Evolutionary conservation across 2,113 vertebrate genomes (phyloP).

Genomic region (Balaeniceps rex): DNA sequence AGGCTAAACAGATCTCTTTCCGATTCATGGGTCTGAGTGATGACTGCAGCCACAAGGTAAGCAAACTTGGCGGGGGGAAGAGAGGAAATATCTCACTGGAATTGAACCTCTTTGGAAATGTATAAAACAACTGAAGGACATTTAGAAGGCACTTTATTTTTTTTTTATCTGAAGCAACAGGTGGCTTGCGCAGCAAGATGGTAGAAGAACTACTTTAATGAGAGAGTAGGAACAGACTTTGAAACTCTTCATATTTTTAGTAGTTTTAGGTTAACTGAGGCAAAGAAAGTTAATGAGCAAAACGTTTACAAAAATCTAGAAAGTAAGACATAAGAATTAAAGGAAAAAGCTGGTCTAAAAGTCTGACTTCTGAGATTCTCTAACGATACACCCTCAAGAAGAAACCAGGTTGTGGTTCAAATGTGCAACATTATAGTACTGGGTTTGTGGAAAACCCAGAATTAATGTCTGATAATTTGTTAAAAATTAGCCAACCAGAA

Average conservation of each 20-base stretch:
- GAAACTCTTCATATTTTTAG: background rate
- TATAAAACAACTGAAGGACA: background rate
- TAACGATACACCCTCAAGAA: background rate
- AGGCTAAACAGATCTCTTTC: background rate
- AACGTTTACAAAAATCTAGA: background rate
- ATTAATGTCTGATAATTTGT: background rate
- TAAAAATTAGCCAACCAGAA: background rate
- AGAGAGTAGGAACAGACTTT: background rate
- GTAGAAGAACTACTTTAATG: background rate
- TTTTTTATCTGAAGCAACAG: background rate
- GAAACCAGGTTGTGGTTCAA: background rate
- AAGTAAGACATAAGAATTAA: background rate
- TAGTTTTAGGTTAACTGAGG: background rate
- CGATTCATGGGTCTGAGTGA: background rate
- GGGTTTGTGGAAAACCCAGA: background rate
- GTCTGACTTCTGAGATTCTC: background rate
- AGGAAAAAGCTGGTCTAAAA: background rate
- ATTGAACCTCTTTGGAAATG: background rate
- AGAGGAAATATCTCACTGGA: background rate
- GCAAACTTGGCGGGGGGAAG: background rate
- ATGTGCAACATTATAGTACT: background rate
- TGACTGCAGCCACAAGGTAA: background rate
- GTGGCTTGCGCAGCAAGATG: background rate
- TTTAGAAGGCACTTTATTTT: background rate
- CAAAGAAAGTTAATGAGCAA: background rate